Conservation (phyloP, 2,888 invertebrate genomes). For the Cephus pygmeus region DNA sequence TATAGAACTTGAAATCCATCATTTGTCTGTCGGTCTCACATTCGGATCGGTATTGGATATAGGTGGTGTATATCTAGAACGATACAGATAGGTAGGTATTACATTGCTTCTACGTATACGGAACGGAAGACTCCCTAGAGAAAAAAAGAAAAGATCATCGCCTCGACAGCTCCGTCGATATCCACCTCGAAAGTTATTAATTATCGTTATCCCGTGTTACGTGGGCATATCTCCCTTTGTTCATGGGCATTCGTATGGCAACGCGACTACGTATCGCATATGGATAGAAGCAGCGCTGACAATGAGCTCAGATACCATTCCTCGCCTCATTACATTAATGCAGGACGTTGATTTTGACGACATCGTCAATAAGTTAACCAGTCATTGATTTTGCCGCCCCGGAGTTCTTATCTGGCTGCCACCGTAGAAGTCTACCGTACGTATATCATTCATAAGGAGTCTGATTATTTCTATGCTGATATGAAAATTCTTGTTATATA, state of each 20-base stretch:
- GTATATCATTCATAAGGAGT: not conserved
- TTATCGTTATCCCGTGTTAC: conserved; percentile 44
- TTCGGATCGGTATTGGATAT: not conserved
- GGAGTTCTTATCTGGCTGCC: not conserved
- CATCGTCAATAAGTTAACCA: not conserved
- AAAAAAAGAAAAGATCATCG: conserved; percentile 4
- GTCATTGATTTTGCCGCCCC: not conserved
- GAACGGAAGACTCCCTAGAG: not conserved
- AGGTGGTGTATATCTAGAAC: not conserved
- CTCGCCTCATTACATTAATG: conserved; percentile 5
- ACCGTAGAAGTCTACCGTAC: not conserved
- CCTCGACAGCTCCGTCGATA: conserved; percentile 37
- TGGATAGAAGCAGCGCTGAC: not conserved
- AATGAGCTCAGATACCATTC: not conserved
- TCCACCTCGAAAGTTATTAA: conserved; percentile 54
- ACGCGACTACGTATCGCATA: not conserved
- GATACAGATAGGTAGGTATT: not conserved
- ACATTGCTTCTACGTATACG: not conserved
- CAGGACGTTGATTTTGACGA: conserved; percentile 4
- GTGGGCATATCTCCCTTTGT: conserved; percentile 18
- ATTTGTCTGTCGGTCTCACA: conserved; percentile 15
- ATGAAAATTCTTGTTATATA: not conserved
- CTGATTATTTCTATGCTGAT: not conserved
- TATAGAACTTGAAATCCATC: conserved; percentile 37
- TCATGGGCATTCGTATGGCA: not conserved